Conservation (phyloP, 2,888 invertebrate genomes). For the Coelogynopora nodosa region DNA sequence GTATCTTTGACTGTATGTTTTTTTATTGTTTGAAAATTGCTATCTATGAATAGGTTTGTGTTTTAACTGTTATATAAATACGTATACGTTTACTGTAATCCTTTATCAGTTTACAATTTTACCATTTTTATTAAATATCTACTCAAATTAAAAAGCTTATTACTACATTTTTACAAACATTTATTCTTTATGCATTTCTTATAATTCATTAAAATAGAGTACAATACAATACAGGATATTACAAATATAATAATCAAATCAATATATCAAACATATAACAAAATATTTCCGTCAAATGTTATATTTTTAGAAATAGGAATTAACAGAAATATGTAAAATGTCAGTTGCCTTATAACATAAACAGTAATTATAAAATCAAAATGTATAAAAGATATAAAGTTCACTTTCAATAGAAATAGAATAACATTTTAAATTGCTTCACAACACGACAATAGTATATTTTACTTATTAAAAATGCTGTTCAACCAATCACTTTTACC, state of each 20-base stretch:
- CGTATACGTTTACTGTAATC: not conserved
- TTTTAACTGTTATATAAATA: not conserved
- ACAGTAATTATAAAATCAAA: not conserved
- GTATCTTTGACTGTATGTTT: not conserved
- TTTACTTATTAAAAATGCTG: constrained; percentile 7
- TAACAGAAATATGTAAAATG: not conserved
- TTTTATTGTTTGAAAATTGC: not conserved
- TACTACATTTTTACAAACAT: not conserved
- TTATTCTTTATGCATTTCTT: not conserved
- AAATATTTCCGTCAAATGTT: not conserved
- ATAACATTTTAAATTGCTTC: not conserved
- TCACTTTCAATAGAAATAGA: not conserved
- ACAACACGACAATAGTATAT: not conserved
- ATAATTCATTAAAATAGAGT: not conserved
- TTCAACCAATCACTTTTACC: not conserved
- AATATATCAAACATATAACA: not conserved
- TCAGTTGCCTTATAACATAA: not conserved
- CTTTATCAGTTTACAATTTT: not conserved
- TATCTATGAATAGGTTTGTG: not conserved
- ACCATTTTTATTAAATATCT: not conserved
- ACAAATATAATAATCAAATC: not conserved
- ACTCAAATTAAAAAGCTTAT: not conserved
- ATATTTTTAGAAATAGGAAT: not conserved
- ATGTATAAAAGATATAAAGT: not conserved
- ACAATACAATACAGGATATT: not conserved